Evolutionary conservation across 2,888 invertebrate genomes (phyloP).

Genomic region (Bombylius major): DNA sequence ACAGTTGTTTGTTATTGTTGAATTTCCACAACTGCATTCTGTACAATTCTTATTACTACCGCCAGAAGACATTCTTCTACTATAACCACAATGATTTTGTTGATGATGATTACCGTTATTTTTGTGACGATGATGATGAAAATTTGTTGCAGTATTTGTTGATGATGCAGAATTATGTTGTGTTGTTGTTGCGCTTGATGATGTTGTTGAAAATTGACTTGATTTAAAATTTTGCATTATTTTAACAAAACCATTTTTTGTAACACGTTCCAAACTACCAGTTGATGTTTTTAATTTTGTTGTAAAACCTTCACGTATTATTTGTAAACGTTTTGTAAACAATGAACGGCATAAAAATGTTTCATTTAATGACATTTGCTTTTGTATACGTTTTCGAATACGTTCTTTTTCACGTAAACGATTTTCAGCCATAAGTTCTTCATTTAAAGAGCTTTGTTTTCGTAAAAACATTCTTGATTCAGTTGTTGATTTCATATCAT

Average conservation of each 20-base stretch:
- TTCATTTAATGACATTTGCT: constrained; percentile 80
- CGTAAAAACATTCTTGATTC: constrained; percentile 32
- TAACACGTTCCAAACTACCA: constrained; percentile 71
- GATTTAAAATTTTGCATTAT: constrained; percentile 71
- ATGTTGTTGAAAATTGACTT: constrained; percentile 9
- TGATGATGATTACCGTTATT: background rate
- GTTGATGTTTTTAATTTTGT: constrained; percentile 72
- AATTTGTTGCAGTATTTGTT: background rate
- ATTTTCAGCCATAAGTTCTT: constrained; percentile 80
- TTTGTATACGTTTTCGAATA: constrained; percentile 71
- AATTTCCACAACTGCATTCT: constrained; percentile 1
- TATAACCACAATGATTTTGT: constrained; percentile 6
- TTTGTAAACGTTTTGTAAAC: constrained; percentile 33
- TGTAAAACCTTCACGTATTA: constrained; percentile 55
- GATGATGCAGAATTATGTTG: constrained; percentile 6
- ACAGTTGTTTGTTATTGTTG: constrained; percentile 2
- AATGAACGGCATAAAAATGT: constrained; percentile 54
- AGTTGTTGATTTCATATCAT: background rate
- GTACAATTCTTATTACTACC: constrained; percentile 9
- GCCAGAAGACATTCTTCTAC: constrained; percentile 17
- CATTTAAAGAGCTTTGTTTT: constrained; percentile 79
- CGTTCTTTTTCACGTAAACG: constrained; percentile 69
- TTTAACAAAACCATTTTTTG: constrained; percentile 67
- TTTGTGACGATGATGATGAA: background rate
- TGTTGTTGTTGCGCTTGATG: constrained; percentile 8